Base-by-base conservation (phyloP, 2,113 vertebrate species). In the Megaceryle maxima region DNA sequence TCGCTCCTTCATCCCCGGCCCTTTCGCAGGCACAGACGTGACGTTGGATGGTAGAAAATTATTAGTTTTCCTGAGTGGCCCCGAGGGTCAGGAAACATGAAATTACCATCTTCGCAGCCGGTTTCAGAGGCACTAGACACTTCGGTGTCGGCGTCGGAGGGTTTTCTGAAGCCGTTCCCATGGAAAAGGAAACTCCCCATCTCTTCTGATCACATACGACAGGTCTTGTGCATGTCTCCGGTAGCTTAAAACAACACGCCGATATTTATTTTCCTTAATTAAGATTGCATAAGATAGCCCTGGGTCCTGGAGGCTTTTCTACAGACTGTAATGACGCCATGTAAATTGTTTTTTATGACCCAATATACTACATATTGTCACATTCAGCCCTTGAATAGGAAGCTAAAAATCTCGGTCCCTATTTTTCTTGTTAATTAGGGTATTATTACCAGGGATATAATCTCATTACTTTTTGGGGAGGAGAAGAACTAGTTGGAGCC, bases 51-150 rank as follows among this genome's bases (percentile, higher is more conserved):
- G 57, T 95, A 87, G 74, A 95, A 95, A 97, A 97, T 95, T 72
- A 95, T 91, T 75, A 94, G 69, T 70, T 91, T 87, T 92, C 78
- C 87, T 44, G 78, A 28, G 18, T 53, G 92, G 90, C 96, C 96
- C 94, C 25, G 33, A 96, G 96, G 96, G 97, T 92, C 97, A 98
- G 98, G 98, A 98, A 98, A 97, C 89, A 87, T 83, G 95, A 97
- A 97, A 98, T 95, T 94, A 94, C 56, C 66, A 24, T 96, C 81
- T 84, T 94, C 29, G 55, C 91, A 70, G 86, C 90, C 95, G 21
- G 8, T 92, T 94, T 83, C 4, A 67, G 69, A 91, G 95, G 53
- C 91, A 76, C 60, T 50, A 93, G 92, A 94, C 93, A 88, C 85
- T 84, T 53, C 35, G 70, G 73, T 84, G 85, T 66, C 35, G 43